phyloP scores from a whole-genome alignment of 2,113 vertebrate genomes.

The Sarotherodon lohbergeri region DNA sequence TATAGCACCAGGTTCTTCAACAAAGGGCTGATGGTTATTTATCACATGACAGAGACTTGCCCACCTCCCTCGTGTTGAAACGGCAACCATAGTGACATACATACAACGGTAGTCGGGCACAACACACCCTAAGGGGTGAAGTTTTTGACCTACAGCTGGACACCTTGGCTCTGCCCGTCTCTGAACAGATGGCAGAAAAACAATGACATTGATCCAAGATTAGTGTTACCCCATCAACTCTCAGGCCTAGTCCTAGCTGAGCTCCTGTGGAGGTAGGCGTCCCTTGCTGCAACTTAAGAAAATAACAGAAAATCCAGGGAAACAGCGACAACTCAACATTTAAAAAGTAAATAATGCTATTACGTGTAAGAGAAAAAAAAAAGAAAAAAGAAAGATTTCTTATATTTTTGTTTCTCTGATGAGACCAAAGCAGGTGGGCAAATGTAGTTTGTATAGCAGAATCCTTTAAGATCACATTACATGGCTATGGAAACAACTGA shows the following conservation, averaged over 20 bases:
- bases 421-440: background rate
- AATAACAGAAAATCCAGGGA: background rate
- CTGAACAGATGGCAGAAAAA: background rate
- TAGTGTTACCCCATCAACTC: conserved; percentile 32
- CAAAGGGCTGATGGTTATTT: background rate
- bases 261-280: conserved; percentile 39
- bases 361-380: background rate
- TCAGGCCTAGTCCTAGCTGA: background rate
- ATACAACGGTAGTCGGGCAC: conserved; percentile 20
- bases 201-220: conserved; percentile 5
- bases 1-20: conserved; percentile 64
- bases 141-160: conserved; percentile 35
- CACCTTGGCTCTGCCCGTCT: background rate
- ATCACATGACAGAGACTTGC: conserved; percentile 19
- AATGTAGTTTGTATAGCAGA: background rate
- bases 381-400: background rate
- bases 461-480: conserved; percentile 32
- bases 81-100: conserved; percentile 41
- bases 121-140: conserved; percentile 8
- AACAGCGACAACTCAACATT: conserved; percentile 4
- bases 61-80: conserved; percentile 14
- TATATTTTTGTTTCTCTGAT: background rate
- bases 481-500: conserved; percentile 22
- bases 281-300: conserved; percentile 3
- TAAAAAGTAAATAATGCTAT: conserved; percentile 30